phyloP scores from a whole-genome alignment of 2,113 vertebrate genomes.

The Periophthalmodon schlosseri region DNA sequence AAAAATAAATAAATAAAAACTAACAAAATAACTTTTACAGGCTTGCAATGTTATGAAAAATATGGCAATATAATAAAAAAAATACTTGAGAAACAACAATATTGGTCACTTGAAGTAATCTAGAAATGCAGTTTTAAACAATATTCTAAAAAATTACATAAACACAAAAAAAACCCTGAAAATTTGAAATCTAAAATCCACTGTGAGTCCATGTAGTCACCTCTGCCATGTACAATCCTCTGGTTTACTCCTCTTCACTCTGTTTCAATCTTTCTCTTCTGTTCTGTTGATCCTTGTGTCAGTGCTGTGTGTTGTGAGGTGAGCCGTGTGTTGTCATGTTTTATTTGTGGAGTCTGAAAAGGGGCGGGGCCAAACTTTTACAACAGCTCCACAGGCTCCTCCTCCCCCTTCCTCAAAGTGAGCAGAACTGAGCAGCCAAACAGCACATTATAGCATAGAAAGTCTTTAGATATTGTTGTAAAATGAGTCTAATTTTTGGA shows the following conservation, averaged over 20 bases:
- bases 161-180: background rate
- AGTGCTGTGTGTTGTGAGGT: slow-evolving; percentile 16
- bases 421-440: no score
- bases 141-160: background rate
- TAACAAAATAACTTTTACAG: no score
- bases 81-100: no score
- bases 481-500: background rate
- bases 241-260: background rate
- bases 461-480: no score
- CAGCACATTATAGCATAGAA: no score
- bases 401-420: slow-evolving; percentile 12
- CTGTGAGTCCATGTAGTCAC: slow-evolving; percentile 45
- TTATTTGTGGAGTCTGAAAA: slow-evolving; percentile 10
- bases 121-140: no score
- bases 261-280: background rate
- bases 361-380: slow-evolving; percentile 29
- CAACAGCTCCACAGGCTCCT: background rate
- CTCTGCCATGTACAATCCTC: slow-evolving; percentile 77
- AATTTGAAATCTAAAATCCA: background rate
- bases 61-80: no score
- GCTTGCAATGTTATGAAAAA: no score
- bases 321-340: slow-evolving; percentile 31
- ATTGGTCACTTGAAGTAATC: no score
- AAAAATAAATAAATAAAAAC: no score
- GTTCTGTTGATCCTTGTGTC: slow-evolving; percentile 15